These are phyloP conservation scores for Mimachlamys varia DNA, from an alignment of 2,888 invertebrate genomes.

Conservation along the genomic window DNA sequence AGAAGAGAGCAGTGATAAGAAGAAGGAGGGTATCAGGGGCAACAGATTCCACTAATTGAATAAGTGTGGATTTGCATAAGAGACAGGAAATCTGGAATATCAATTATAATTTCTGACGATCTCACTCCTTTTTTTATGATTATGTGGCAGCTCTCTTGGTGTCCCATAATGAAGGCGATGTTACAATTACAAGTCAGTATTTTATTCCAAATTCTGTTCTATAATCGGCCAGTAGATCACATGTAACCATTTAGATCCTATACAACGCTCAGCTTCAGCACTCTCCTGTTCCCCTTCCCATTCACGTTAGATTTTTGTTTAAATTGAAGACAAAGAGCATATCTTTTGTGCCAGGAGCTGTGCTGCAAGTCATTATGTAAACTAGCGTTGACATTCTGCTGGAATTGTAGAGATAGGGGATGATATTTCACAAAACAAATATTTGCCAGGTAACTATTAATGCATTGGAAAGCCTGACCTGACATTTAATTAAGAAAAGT, in stretches of 20 bases:
- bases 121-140: no score
- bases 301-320: not conserved
- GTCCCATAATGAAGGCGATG: not conserved
- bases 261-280: not conserved
- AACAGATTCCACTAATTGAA: no score
- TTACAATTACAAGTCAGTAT: not conserved
- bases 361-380: not conserved
- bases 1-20: no score
- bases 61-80: no score
- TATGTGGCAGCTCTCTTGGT: not conserved
- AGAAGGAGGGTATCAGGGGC: no score
- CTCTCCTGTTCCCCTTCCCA: not conserved
- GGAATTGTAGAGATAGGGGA: not conserved
- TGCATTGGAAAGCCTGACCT: not conserved
- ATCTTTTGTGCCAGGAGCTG: not conserved
- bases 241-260: not conserved
- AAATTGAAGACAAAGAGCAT: not conserved
- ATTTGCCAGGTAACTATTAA: not conserved
- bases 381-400: not conserved
- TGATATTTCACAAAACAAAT: not conserved
- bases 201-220: not conserved
- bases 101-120: no score
- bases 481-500: slow-evolving; percentile 25
- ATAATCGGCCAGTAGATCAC: not conserved
- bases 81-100: no score